Evolutionary conservation across 1,140 invertebrate genomes (phyloP), one percentile per base, ranked within the genome.

Genomic region (Heliothis virescens): DNA sequence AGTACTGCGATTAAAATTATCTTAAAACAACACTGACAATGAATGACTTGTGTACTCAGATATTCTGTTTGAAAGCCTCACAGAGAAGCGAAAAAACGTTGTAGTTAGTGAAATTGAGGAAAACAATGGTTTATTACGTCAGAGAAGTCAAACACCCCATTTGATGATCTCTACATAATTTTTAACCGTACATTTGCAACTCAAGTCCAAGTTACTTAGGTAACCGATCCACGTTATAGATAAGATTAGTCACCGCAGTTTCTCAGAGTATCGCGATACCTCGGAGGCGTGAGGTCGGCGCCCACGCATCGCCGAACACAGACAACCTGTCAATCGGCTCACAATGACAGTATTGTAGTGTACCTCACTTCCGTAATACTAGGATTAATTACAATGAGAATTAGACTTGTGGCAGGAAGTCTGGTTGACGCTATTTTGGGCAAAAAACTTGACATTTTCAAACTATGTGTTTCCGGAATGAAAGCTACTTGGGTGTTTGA

Each of bases 321-420:
- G 34, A 48, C 82, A 87, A 85, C 83, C 83, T 85, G 83, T 75
- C 80, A 74, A 73, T 71, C 60, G 57, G 55, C 76, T 71, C 79
- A 57, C 53, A 55, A 55, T 72, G 13, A 71, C 21, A 47, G 34
- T 52, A 52, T 76, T 63, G 59, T 62, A 41, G 53, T 1, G 18
- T 18, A 62, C 72, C 53, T 7, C 47, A 75, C 59, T 76, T 76
- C 74, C 53, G 65, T 63, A 59, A 59, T 57, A 12, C 21, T 59
- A n/a, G n/a, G 26, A 9, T 57, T 55, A 55, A 9, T 57, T 21
- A 59, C 18, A 12, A 26, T 59, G 18, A 26, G 57, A 26, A 59
- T 13, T 12, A 26, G 5, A 4, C 1, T 1, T 59, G 2, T 26
- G 57, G 26, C 57, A 59, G 57, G 21, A 21, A 3, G 11, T 4